Conservation (phyloP, 92 coral and sea anemone genomes). For the Paramuricea clavata region DNA sequence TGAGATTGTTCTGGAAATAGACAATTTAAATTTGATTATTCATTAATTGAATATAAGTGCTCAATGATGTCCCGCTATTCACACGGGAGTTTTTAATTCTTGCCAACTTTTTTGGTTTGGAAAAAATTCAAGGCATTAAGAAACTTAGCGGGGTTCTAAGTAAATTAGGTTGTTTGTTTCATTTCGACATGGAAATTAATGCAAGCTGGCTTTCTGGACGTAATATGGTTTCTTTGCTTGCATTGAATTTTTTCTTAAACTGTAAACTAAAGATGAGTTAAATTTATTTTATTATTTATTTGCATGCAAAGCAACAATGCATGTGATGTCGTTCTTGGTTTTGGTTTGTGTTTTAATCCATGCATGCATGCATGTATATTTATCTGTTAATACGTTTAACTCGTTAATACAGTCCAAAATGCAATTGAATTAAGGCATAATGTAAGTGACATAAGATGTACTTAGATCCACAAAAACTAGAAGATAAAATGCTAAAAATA, state of each 20-base stretch:
- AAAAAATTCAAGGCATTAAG: neutral
- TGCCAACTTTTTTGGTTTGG: neutral
- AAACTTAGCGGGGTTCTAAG: neutral
- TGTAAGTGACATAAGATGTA: neutral
- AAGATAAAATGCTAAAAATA: neutral
- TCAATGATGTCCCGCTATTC: neutral
- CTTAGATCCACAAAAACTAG: neutral
- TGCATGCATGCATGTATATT: no score
- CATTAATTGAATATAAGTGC: neutral
- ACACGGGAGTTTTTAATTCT: neutral
- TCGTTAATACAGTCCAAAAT: no score
- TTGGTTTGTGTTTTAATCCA: no score
- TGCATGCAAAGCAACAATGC: no score
- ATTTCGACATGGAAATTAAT: neutral
- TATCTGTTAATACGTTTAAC: no score
- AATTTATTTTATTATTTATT: no score
- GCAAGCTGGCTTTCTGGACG: neutral
- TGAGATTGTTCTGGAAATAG: no score
- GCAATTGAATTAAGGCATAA: no score
- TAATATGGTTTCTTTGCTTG: neutral
- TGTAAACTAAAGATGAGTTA: no score
- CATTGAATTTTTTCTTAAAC: no score
- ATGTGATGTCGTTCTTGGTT: no score
- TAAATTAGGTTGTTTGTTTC: neutral
- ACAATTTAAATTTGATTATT: slow-evolving; percentile 2